Evolutionary conservation across 2,888 invertebrate genomes (phyloP), one percentile per base, ranked within the genome.

Genomic region (Deilephila porcellus): DNA sequence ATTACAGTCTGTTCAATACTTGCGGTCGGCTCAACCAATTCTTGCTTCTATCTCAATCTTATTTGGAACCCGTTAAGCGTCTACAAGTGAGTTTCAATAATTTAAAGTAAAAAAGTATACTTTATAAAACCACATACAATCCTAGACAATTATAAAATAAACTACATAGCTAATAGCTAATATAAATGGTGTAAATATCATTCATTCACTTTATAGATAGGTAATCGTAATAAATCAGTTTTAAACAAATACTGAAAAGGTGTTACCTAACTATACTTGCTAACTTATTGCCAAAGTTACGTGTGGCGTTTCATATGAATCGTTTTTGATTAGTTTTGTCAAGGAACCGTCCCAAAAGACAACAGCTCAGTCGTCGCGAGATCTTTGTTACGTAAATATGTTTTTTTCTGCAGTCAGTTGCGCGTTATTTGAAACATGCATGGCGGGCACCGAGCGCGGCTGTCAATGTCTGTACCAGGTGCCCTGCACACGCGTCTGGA

Each of bases 401-500:
- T 80, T 80, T 76, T 74, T 78, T 79, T 81, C 80, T 73, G 81
- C 78, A 73, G 74, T 80, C 62, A 74, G 80, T 74, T 82, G 77
- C 72, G 78, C 76, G 73, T 76, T 73, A 74, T 77, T 81, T 73
- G 79, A 79, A 78, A 76, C 79, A 74, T 78, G 79, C 60, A 78
- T 71, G 71, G 81, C 80, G 70, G 82, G 73, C 70, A 76, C 76
- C 45, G 74, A 71, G 34, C 75, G 72, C 74, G 78, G 77, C 73
- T 79, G 92, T 94, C 94, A 95, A 93, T 95, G 95, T 78, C 95
- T 86, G 86, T 95, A 95, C 95, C 95, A 94, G 74, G 96, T 93
- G 76, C 96, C 96, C 83, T 96, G 96, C 76, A 96, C 96, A 75
- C 96, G 94, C 74, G 96, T 96, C 80, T 96, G 95, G 88, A 96